Percentiles rank a stretch among this genome's conserved stretches.
These are phyloP conservation scores for Eunapius fragilis DNA, from an alignment of 37 sponge, comb jelly and placozoan genomes.

Conservation along the genomic window DNA sequence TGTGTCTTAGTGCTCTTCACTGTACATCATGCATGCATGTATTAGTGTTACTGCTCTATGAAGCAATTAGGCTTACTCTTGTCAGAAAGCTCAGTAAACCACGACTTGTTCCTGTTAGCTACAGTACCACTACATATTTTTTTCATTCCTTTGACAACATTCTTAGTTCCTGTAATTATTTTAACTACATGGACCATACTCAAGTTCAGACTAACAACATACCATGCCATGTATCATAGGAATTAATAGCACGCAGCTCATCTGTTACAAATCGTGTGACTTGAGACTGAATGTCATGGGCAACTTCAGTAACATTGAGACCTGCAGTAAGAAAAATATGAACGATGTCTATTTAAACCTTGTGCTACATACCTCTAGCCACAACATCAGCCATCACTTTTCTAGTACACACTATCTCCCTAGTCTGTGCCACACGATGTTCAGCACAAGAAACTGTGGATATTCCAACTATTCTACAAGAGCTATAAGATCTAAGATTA, in stretches of 20 bases:
- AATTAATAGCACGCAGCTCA: background rate
- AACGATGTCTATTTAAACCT: background rate
- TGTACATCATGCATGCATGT: background rate
- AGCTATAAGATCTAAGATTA: background rate
- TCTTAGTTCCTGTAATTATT: slow-evolving; percentile 10
- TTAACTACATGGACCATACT: background rate
- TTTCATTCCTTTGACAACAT: slow-evolving; percentile 5
- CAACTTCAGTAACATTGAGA: slow-evolving; percentile 21
- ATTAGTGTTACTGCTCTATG: too few species aligned
- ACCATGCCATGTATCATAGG: slow-evolving; percentile 45
- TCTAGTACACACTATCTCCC: slow-evolving; percentile 24
- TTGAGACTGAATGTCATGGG: slow-evolving; percentile 14
- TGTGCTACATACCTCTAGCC: background rate
- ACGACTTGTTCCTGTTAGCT: slow-evolving; percentile 2
- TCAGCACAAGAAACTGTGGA: slow-evolving; percentile 14
- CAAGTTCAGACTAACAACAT: background rate
- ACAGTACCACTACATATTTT: slow-evolving; percentile 12
- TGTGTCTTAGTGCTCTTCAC: slow-evolving; percentile 25
- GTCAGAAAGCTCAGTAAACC: slow-evolving; percentile 36
- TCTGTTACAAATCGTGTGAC: background rate
- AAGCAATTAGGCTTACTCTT: slow-evolving; percentile 4
- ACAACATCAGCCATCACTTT: slow-evolving; percentile 14
- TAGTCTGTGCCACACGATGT: slow-evolving; percentile 16
- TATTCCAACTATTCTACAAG: background rate
- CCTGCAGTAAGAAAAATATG: background rate